Evolutionary conservation across 2,113 vertebrate genomes (phyloP).

Genomic region (Trogon melanurus): DNA sequence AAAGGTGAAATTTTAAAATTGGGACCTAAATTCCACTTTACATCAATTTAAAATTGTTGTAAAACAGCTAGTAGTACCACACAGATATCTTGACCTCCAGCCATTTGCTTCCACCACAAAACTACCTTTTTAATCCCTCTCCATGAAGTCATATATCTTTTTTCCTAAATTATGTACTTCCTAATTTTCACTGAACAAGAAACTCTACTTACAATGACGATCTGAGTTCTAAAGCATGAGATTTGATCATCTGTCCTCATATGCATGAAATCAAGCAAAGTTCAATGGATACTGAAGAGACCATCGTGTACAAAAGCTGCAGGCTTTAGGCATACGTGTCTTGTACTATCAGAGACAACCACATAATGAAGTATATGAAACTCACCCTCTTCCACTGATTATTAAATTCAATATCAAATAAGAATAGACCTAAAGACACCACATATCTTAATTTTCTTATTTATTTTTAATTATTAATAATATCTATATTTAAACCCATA

Average conservation of each 20-base stretch:
- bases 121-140: not conserved
- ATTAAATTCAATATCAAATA: not conserved
- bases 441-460: not conserved
- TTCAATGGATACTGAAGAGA: not conserved
- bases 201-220: not conserved
- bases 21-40: not conserved
- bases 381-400: not conserved
- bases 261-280: not conserved
- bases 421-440: not conserved
- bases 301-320: not conserved
- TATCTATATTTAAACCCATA: not conserved
- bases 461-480: not conserved
- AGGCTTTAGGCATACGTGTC: not conserved
- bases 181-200: not conserved
- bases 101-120: not conserved
- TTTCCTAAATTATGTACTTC: not conserved
- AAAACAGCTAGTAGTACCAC: not conserved
- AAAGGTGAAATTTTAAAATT: not conserved
- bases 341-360: not conserved
- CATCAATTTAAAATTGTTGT: not conserved
- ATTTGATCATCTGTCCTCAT: not conserved
- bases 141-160: not conserved
- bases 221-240: not conserved
- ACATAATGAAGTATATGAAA: not conserved
- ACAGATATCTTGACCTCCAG: not conserved